Conservation (phyloP, 2,113 vertebrate genomes). For the Actinemys pallida region DNA sequence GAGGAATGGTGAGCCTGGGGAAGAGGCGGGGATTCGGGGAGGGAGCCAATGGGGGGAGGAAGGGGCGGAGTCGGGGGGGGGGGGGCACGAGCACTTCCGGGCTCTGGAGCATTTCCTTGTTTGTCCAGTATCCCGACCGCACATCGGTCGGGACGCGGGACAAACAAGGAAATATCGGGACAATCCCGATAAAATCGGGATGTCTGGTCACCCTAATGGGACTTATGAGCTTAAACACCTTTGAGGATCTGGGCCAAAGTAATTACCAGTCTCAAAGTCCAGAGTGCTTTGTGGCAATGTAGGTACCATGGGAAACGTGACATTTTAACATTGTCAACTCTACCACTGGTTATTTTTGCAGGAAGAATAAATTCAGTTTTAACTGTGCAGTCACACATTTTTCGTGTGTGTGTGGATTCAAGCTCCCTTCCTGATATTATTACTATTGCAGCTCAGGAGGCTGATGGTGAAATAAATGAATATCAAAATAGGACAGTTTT, state of each 20-base stretch:
- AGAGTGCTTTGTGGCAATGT: not conserved
- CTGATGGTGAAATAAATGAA: not conserved
- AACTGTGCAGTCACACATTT: not conserved
- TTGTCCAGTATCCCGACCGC: too few relatives aligned
- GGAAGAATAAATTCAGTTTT: not conserved
- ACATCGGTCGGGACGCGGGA: too few relatives aligned
- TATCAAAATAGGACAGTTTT: not conserved
- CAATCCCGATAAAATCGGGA: too few relatives aligned
- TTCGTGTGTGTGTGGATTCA: not conserved
- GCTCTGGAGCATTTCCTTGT: too few relatives aligned
- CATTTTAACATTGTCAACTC: not conserved
- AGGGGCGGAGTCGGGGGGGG: too few relatives aligned
- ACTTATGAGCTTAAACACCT: too few relatives aligned
- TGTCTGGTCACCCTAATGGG: too few relatives aligned
- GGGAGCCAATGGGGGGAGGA: too few relatives aligned
- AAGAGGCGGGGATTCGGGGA: too few relatives aligned
- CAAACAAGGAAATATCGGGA: too few relatives aligned
- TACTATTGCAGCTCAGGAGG: not conserved
- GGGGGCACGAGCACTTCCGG: too few relatives aligned
- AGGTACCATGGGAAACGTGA: not conserved
- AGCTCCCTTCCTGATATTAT: not conserved
- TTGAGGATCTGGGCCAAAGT: not conserved
- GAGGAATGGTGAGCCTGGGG: too few relatives aligned
- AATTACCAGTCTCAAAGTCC: not conserved
- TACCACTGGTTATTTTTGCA: not conserved